Percentiles rank a stretch among this genome's conserved stretches.
phyloP scores from a whole-genome alignment of 1,140 invertebrate species.

The Neomicropteryx cornuta region DNA sequence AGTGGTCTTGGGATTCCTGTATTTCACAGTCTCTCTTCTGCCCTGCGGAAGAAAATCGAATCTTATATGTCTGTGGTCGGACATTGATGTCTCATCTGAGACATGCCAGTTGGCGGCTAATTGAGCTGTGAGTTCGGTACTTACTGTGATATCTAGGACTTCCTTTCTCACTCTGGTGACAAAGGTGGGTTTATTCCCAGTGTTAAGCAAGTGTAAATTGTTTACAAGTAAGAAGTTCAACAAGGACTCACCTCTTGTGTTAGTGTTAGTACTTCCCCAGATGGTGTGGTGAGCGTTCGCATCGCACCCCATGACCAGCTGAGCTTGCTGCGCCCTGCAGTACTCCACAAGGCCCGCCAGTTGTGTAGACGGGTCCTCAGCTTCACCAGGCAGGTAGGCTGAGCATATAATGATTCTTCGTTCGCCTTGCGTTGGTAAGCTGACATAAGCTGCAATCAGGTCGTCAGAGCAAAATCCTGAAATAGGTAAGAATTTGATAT shows the following conservation, averaged over 20 bases:
- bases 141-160: conserved; percentile 6
- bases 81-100: conserved; percentile 1
- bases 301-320: conserved; percentile 16
- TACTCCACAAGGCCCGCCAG: too few species aligned
- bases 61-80: conserved; percentile 5
- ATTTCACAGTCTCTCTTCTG: background rate
- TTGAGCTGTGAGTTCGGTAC: background rate
- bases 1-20: conserved; percentile 2
- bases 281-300: conserved; percentile 14
- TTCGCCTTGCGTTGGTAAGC: too few species aligned
- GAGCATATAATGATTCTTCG: too few species aligned
- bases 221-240: conserved; percentile 12
- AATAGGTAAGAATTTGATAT: too few species aligned
- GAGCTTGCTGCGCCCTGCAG: too few species aligned
- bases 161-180: conserved; percentile 8
- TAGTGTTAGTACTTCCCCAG: conserved; percentile 15
- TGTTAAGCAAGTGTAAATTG: conserved; percentile 10
- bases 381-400: too few species aligned
- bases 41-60: background rate
- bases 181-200: conserved; percentile 8
- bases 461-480: too few species aligned
- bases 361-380: too few species aligned
- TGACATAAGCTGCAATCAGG: too few species aligned
- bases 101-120: background rate
- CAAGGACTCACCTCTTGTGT: conserved; percentile 12